Conservation (phyloP, 2,888 invertebrate genomes). For the Melipona beecheii region DNA sequence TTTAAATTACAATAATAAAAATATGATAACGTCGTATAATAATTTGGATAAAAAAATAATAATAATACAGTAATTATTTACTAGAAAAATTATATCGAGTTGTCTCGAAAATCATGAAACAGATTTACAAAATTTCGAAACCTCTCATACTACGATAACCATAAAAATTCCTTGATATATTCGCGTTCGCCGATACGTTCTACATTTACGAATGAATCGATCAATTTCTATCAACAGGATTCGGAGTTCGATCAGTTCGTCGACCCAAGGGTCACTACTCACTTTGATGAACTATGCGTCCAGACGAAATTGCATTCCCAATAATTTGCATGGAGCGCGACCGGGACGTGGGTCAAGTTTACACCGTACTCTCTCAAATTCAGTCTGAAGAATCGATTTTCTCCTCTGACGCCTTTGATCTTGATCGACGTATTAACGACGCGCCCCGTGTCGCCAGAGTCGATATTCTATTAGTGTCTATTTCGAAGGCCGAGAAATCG, state of each 20-base stretch:
- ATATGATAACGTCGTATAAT: too few species aligned
- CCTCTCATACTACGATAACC: too few species aligned
- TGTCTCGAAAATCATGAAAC: too few species aligned
- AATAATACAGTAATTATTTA: too few species aligned
- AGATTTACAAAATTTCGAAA: too few species aligned
- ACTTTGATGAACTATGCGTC: constrained; percentile 25
- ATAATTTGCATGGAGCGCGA: constrained; percentile 35
- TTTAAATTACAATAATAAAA: too few species aligned
- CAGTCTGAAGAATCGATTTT: constrained; percentile 19
- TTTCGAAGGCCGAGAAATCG: neutral
- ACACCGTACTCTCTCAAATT: constrained; percentile 2
- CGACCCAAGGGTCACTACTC: neutral
- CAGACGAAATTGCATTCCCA: constrained; percentile 30
- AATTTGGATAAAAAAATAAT: too few species aligned
- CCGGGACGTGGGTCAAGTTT: constrained; percentile 23
- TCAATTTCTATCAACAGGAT: constrained; percentile 10
- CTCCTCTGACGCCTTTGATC: neutral
- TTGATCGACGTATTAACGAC: neutral
- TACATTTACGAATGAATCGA: constrained; percentile 4
- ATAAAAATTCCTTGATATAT: neutral
- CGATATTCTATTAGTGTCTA: neutral
- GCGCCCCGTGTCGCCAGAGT: neutral
- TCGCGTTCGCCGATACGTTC: neutral
- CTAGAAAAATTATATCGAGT: too few species aligned
- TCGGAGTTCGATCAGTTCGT: constrained; percentile 23